These are phyloP conservation scores for Aphelenchoides fujianensis DNA, from an alignment of 1,140 invertebrate genomes.

Conservation along the genomic window DNA sequence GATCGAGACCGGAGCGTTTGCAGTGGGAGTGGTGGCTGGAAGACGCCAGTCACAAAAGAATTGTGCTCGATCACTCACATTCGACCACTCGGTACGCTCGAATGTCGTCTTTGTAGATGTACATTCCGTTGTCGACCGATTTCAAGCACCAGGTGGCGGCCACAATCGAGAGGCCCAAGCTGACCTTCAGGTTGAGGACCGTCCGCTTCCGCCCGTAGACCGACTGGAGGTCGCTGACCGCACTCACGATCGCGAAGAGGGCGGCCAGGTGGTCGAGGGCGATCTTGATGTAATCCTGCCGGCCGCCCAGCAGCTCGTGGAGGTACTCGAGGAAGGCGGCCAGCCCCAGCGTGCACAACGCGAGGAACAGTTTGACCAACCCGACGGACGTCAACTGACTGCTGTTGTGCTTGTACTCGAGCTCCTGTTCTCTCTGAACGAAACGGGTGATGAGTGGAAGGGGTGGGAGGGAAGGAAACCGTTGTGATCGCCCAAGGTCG, in stretches of 20 bases:
- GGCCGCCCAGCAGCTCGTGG: conserved; percentile 47
- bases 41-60: conserved; percentile 12
- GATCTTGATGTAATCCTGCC: conserved; percentile 59
- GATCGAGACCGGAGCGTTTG: too few species aligned
- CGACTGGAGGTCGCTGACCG: conserved; percentile 52
- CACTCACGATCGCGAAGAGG: conserved; percentile 51
- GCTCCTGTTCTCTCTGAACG: conserved; percentile 49
- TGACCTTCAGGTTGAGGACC: conserved; percentile 56
- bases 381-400: conserved; percentile 41
- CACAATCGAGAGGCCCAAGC: conserved; percentile 55
- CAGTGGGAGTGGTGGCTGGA: conserved; percentile 7
- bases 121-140: conserved; percentile 57
- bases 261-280: conserved; percentile 57
- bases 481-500: conserved; percentile 28
- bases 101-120: conserved; percentile 58
- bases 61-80: conserved; percentile 16
- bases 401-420: conserved; percentile 35
- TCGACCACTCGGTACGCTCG: conserved; percentile 45
- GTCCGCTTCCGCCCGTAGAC: conserved; percentile 38
- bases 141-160: conserved; percentile 60
- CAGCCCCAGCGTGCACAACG: conserved; percentile 45
- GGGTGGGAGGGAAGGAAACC: conserved; percentile 28
- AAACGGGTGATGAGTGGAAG: too few species aligned
- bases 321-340: conserved; percentile 57
- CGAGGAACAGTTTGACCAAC: conserved; percentile 45